phyloP scores from a whole-genome alignment of 2,888 invertebrate species.

The Melanophora roralis region DNA sequence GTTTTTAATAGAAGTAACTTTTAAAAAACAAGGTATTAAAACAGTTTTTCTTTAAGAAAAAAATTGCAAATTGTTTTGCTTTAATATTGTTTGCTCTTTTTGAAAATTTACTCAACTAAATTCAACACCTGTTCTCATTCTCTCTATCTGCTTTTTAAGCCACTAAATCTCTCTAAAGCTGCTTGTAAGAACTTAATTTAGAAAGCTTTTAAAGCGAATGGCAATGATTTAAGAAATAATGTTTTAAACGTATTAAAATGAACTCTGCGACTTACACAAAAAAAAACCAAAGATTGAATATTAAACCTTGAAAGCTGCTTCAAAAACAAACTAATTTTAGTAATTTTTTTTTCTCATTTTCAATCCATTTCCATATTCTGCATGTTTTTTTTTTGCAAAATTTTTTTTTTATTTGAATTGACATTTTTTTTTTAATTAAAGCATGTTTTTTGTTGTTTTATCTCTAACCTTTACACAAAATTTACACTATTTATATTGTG shows the following conservation, averaged over 20 bases:
- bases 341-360: not conserved
- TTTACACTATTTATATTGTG: not conserved
- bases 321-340: too few relatives aligned
- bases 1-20: constrained; percentile 49
- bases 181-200: not conserved
- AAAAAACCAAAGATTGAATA: too few relatives aligned
- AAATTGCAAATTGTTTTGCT: constrained; percentile 2
- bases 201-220: not conserved
- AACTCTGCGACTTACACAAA: too few relatives aligned
- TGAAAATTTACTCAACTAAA: not conserved
- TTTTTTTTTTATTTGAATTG: not conserved
- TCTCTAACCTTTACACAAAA: constrained; percentile 11
- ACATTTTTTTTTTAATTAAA: not conserved
- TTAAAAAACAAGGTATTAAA: constrained; percentile 46
- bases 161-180: constrained; percentile 15
- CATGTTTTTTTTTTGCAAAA: constrained; percentile 34
- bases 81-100: not conserved
- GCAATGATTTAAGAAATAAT: constrained; percentile 4
- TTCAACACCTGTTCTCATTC: not conserved
- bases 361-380: not conserved
- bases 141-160: constrained; percentile 16
- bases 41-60: not conserved
- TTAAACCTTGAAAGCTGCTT: too few relatives aligned
- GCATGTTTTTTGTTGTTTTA: constrained; percentile 18
- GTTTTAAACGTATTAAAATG: not conserved